Conservation (phyloP, 2,113 vertebrate species). For the Kryptolebias marmoratus region DNA sequence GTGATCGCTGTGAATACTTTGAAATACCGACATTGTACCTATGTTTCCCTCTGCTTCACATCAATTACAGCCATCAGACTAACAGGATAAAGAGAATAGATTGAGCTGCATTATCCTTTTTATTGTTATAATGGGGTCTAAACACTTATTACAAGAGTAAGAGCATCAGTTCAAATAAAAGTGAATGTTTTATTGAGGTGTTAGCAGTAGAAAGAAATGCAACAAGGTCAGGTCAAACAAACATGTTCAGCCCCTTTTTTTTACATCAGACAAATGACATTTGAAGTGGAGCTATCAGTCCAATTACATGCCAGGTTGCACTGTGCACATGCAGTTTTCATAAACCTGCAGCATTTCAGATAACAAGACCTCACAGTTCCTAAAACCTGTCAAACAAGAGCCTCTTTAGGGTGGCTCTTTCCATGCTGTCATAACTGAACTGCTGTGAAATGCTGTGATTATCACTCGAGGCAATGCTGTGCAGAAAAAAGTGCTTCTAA, state of each 20-base stretch:
- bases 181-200: not conserved
- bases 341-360: conserved; percentile 47
- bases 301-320: conserved; percentile 26
- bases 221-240: conserved; percentile 15
- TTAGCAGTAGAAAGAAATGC: not conserved
- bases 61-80: conserved; percentile 23
- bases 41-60: conserved; percentile 24
- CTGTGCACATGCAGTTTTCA: conserved; percentile 39
- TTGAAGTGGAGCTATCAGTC: conserved; percentile 37
- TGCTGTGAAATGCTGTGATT: conserved; percentile 58
- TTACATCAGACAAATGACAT: conserved; percentile 19
- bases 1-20: conserved; percentile 19
- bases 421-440: conserved; percentile 42
- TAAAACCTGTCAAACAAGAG: conserved; percentile 34
- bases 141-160: conserved; percentile 9
- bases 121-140: not conserved
- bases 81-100: conserved; percentile 4
- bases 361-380: conserved; percentile 35
- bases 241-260: conserved; percentile 7
- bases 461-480: conserved; percentile 34
- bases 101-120: conserved; percentile 2
- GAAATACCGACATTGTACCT: conserved; percentile 34
- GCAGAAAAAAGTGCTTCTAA: conserved; percentile 47
- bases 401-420: conserved; percentile 34
- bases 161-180: not conserved